These are phyloP conservation scores for Hexactinellida sp. DNA, from an alignment of 37 sponge, comb jelly and placozoan genomes.

Conservation along the genomic window DNA sequence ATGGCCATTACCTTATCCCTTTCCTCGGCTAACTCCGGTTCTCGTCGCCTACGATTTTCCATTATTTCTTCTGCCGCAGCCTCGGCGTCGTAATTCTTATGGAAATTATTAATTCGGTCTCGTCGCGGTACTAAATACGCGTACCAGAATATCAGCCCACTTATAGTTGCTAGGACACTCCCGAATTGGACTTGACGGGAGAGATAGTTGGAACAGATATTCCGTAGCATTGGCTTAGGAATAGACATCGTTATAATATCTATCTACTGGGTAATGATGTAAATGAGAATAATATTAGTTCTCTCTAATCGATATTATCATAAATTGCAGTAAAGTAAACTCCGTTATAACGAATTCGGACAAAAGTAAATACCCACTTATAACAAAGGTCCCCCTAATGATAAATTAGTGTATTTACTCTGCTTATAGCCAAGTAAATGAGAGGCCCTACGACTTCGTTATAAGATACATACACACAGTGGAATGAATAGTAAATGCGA, in stretches of 20 bases:
- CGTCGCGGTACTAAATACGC: background rate
- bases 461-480: too few relatives aligned
- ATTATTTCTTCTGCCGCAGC: background rate
- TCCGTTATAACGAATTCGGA: too few relatives aligned
- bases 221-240: background rate
- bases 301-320: too few relatives aligned
- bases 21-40: background rate
- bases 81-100: background rate
- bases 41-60: background rate
- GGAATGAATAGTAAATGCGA: too few relatives aligned
- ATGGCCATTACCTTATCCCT: background rate
- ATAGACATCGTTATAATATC: background rate
- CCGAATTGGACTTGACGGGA: background rate
- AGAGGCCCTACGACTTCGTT: too few relatives aligned
- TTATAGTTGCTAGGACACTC: background rate
- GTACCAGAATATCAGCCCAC: background rate
- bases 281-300: too few relatives aligned
- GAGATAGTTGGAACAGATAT: background rate
- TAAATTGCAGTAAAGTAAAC: too few relatives aligned
- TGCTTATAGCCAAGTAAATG: too few relatives aligned
- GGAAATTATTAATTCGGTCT: background rate
- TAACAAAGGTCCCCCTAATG: too few relatives aligned
- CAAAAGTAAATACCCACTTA: too few relatives aligned
- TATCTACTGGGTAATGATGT: too few relatives aligned
- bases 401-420: too few relatives aligned